phyloP scores from a whole-genome alignment of 2,888 invertebrate species.

The Eupithecia exiguata region DNA sequence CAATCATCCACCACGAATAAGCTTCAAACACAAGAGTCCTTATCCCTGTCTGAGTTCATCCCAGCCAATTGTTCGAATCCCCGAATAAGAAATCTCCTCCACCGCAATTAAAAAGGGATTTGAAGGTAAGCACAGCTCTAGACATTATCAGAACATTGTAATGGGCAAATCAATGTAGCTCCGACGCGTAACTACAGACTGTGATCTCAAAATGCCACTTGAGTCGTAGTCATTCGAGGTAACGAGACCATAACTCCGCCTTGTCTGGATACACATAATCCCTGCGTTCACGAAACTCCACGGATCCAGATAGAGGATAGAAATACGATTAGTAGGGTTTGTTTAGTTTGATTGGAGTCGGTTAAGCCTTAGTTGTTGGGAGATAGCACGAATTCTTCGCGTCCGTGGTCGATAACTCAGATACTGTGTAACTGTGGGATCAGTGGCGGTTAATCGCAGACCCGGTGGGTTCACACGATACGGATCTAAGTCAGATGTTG shows the following conservation, averaged over 20 bases:
- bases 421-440: conserved; percentile 73
- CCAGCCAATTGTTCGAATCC: conserved; percentile 33
- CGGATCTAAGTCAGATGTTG: conserved; percentile 81
- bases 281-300: conserved; percentile 71
- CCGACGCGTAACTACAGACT: conserved; percentile 51
- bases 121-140: conserved; percentile 46
- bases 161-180: conserved; percentile 54
- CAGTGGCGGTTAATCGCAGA: conserved; percentile 75
- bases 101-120: conserved; percentile 47
- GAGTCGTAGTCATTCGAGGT: conserved; percentile 70
- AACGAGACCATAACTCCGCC: conserved; percentile 77
- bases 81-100: conserved; percentile 38
- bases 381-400: conserved; percentile 82
- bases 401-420: conserved; percentile 79
- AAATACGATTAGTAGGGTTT: conserved; percentile 80
- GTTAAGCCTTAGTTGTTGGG: conserved; percentile 76
- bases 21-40: conserved; percentile 27
- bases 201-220: conserved; percentile 63
- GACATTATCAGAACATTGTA: conserved; percentile 57
- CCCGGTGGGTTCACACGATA: conserved; percentile 76
- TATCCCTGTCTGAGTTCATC: conserved; percentile 29
- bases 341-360: conserved; percentile 82
- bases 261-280: conserved; percentile 75
- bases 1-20: conserved; percentile 21
- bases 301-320: conserved; percentile 76